Evolutionary conservation across 1,140 invertebrate genomes (phyloP), one percentile per base, ranked within the genome.

Genomic region (Eriocheir sinensis): DNA sequence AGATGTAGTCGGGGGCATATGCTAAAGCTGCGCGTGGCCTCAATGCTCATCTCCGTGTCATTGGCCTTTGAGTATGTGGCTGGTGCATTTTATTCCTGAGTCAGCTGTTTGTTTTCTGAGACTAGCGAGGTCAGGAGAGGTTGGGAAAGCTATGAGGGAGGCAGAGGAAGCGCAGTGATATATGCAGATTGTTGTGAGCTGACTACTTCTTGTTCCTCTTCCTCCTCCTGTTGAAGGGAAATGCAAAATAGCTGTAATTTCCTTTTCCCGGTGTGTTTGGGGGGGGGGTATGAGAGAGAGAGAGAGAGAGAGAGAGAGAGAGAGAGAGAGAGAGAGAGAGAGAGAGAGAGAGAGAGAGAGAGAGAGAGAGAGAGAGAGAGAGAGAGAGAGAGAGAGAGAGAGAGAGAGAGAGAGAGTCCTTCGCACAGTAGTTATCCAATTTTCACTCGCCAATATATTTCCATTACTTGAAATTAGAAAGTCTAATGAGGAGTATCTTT

Each of bases 161-260:
- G 60, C 21, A 72, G 6, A n/a, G 60, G 60, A 27, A n/a, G 60
- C 48, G 27, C 6, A n/a, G 60, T 72, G 60, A 72, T n/a, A 72
- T 72, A 72, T 72, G 60, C 60, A 3, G 8, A 72, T n/a, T 72
- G 27, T 72, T 72, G 60, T n/a, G n/a, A n/a, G 60, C n/a, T 72
- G 60, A 72, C 60, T 72, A 6, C 27, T 72, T n/a, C 44, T 48
- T 48, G 21, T n/a, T 72, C 60, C 44, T 48, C 15, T n/a, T n/a
- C 60, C 60, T 4, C 60, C 60, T 6, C 60, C 60, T n/a, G n/a
- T n/a, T 72, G 21, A 72, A 72, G 21, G 4, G 27, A 72, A 72
- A 72, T 72, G 60, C 60, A 72, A 72, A 72, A n/a, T n/a, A 72
- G 60, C 21, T 27, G 60, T 72, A 72, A 72, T 72, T 72, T 72